Evolutionary conservation across 2,113 vertebrate species (phyloP), one percentile per base, ranked within the genome.

Genomic region (Cynoglossus semilaevis): DNA sequence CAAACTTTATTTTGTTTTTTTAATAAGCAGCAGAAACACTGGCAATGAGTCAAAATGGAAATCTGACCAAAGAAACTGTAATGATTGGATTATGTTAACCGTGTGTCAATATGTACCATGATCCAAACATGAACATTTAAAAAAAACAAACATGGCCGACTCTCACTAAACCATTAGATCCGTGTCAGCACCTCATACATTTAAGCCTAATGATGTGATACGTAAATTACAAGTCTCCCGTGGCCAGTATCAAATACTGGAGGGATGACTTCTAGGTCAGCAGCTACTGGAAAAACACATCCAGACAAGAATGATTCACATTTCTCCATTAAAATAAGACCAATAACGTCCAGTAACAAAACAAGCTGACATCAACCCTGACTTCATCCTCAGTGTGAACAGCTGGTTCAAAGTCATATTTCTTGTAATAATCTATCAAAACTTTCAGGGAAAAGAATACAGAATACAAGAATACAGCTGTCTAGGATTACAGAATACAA

Each of bases 231-330:
- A 59, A 49, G 44, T 73, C 61, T 57, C 54, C 10, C 5, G 55
- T 70, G 64, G 55, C 42, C 45, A 44, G 71, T 74, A 57, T 70
- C 51, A 73, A 58, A 29, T 44, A 79, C 66, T 70, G 61, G 41
- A 71, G 38, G 37, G 19, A 52, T 14, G 60, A 57, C 61, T 80
- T 72, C 58, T 51, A 14, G 68, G 74, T 60, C 40, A 63, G 58
- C 51, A 58, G 60, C 58, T 9, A 16, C 52, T 50, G 58, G 53
- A 48, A 67, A 67, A 70, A 67, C 59, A 58, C 55, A 59, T 49
- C 59, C 60, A 48, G 37, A 38, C 36, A 18, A 61, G 58, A 13
- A 63, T 64, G 43, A 19, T n/a, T 47, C 63, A 13, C 37, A 29
- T 29, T 29, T 29, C n/a, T n/a, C n/a, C n/a, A n/a, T n/a, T n/a